phyloP scores from a whole-genome alignment of 2,888 invertebrate species.

The Drosophila cognata region DNA sequence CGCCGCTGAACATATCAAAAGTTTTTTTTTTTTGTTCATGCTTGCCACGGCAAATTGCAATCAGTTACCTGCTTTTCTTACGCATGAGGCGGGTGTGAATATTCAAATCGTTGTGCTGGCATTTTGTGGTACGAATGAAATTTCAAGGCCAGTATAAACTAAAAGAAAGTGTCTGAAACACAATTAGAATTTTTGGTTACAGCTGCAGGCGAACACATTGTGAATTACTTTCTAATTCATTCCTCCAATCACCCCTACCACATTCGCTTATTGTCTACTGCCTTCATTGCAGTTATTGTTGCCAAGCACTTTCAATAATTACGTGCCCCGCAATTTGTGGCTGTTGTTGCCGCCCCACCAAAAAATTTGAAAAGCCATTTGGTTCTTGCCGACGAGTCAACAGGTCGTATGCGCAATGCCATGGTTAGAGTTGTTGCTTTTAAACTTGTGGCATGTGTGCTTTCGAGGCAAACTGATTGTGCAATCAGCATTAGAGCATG shows the following conservation, averaged over 20 bases:
- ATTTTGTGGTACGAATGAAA: not conserved
- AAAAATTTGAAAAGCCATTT: slow-evolving; percentile 10
- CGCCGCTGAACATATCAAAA: slow-evolving; percentile 20
- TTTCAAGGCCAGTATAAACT: not conserved
- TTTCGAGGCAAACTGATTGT: slow-evolving; percentile 57
- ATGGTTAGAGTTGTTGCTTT: slow-evolving; percentile 8
- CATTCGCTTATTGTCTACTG: not conserved
- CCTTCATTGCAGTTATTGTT: not conserved
- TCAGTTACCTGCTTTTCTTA: slow-evolving; percentile 8
- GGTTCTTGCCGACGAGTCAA: slow-evolving; percentile 35
- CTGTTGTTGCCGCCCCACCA: not conserved
- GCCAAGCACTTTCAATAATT: slow-evolving; percentile 48
- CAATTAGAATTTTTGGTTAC: not conserved
- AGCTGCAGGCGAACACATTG: not conserved
- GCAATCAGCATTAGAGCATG: slow-evolving; percentile 67
- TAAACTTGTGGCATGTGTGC: slow-evolving; percentile 6
- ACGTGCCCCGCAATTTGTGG: slow-evolving; percentile 15
- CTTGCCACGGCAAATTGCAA: slow-evolving; percentile 16
- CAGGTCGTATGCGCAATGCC: slow-evolving; percentile 58
- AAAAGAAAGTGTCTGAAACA: not conserved
- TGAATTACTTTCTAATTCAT: not conserved
- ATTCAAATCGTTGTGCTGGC: not conserved
- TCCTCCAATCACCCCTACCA: not conserved
- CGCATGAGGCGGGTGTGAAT: not conserved
- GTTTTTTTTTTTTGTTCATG: slow-evolving; percentile 17